Evolutionary conservation across 2,113 vertebrate species (phyloP).

Genomic region (Miniopterus natalensis): DNA sequence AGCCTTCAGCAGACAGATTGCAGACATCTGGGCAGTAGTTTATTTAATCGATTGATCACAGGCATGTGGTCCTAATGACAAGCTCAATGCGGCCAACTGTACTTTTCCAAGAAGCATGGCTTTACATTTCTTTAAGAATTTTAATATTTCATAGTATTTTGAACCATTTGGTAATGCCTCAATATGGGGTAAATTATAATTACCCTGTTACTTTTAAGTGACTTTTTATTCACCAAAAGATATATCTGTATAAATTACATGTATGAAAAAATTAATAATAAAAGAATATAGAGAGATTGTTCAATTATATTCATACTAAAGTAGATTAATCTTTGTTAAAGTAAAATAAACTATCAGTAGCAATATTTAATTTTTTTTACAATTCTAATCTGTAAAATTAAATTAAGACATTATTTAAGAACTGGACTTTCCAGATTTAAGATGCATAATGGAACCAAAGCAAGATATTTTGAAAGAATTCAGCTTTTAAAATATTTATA

Average conservation of each 20-base stretch:
- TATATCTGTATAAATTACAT: neutral
- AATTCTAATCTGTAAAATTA: conserved; percentile 26
- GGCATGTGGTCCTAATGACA: conserved; percentile 76
- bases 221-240: neutral
- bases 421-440: neutral
- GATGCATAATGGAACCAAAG: conserved; percentile 23
- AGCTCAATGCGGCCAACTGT: conserved; percentile 47
- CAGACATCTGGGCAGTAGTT: conserved; percentile 78
- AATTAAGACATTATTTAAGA: neutral
- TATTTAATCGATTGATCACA: conserved; percentile 83
- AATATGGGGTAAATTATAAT: neutral
- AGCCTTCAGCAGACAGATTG: conserved; percentile 78
- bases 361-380: neutral
- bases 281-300: neutral
- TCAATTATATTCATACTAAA: neutral
- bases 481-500: neutral
- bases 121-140: conserved; percentile 75
- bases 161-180: neutral
- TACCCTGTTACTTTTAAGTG: conserved; percentile 23
- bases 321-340: conserved; percentile 13
- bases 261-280: neutral
- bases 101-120: conserved; percentile 65
- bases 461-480: neutral
- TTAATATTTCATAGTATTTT: conserved; percentile 66
- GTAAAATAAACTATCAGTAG: neutral